Evolutionary conservation across 2,113 vertebrate genomes (phyloP).

Genomic region (Aegithalos caudatus): DNA sequence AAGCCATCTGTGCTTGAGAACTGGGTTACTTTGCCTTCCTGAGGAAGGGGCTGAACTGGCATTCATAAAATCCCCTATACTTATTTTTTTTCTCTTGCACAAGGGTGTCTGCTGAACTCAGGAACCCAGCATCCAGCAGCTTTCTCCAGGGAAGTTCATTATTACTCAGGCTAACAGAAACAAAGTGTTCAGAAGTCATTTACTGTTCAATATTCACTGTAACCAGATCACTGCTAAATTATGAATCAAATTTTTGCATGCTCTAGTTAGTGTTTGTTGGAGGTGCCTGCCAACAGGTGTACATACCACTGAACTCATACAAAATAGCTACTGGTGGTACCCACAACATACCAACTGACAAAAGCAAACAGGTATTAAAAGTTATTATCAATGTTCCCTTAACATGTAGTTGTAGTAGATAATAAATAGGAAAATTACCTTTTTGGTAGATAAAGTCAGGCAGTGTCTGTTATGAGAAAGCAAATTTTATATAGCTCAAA

Average conservation of each 20-base stretch:
- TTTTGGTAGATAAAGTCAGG: neutral
- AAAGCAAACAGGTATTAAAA: neutral
- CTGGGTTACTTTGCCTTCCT: neutral
- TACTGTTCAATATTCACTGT: neutral
- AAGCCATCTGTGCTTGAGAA: neutral
- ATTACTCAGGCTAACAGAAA: neutral
- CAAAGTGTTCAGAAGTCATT: neutral
- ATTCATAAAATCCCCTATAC: neutral
- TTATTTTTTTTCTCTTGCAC: neutral
- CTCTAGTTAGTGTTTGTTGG: neutral
- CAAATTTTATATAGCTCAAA: neutral
- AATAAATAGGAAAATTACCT: neutral
- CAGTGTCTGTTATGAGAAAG: neutral
- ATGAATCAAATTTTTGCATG: neutral
- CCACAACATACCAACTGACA: neutral
- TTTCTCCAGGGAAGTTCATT: neutral
- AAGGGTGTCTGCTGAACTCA: neutral
- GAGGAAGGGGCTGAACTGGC: neutral
- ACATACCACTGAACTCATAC: neutral
- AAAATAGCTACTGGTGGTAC: neutral
- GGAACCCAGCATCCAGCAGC: neutral
- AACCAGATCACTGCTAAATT: neutral
- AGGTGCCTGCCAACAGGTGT: neutral
- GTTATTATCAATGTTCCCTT: neutral
- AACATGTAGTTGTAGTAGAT: neutral